These are phyloP conservation scores for Heptranchias perlo DNA, from an alignment of 2,113 vertebrate species.

Conservation along the genomic window DNA sequence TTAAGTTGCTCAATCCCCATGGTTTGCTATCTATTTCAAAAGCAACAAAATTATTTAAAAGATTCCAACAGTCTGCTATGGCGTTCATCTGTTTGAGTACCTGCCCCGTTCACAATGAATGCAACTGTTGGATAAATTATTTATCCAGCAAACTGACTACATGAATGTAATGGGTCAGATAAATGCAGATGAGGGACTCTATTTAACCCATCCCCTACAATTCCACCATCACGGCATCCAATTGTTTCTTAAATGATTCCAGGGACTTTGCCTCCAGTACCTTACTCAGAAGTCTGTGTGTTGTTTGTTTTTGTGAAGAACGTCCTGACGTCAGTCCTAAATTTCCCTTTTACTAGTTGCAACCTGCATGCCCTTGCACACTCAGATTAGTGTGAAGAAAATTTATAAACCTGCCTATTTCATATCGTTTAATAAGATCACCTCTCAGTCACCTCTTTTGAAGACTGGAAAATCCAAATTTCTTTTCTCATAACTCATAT, in stretches of 20 bases:
- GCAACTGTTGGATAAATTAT: background rate
- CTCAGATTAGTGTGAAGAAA: too few relatives aligned
- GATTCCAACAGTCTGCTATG: background rate
- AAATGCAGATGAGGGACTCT: background rate
- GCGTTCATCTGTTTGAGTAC: background rate
- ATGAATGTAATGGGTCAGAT: background rate
- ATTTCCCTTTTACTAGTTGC: too few relatives aligned
- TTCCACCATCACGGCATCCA: background rate
- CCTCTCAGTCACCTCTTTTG: background rate
- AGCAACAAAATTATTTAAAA: too few relatives aligned
- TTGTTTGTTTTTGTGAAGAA: background rate
- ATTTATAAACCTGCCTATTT: too few relatives aligned
- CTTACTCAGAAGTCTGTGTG: background rate
- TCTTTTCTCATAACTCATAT: background rate
- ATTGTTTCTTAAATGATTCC: background rate
- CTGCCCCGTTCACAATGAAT: background rate
- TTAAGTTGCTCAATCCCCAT: background rate
- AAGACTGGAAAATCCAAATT: background rate
- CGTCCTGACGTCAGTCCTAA: background rate
- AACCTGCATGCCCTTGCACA: too few relatives aligned
- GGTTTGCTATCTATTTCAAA: background rate
- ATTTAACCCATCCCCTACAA: background rate
- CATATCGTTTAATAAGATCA: too few relatives aligned
- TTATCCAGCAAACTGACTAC: background rate
- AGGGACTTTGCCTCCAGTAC: background rate